Percentiles rank a stretch among this genome's conserved stretches.
phyloP scores from a whole-genome alignment of 2,888 invertebrate species.

The Pyrochroa serraticornis region DNA sequence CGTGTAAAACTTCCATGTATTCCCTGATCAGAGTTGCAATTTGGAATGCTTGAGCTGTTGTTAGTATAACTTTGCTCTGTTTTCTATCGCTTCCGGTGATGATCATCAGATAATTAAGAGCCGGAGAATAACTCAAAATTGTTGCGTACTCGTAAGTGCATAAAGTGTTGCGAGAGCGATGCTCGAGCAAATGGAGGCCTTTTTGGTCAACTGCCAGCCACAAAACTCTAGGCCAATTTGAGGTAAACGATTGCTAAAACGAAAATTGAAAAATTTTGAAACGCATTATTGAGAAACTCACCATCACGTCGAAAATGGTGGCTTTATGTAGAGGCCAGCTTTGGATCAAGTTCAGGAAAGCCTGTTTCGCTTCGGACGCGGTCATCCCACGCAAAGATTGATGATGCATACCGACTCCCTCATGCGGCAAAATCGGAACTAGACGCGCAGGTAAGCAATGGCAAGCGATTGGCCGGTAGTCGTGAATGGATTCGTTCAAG shows the following conservation, averaged over 20 bases:
- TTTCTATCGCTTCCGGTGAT: slow-evolving; percentile 90
- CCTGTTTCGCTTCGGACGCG: slow-evolving; percentile 85
- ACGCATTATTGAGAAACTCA: slow-evolving; percentile 55
- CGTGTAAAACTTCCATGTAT: slow-evolving; percentile 71
- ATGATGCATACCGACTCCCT: slow-evolving; percentile 89
- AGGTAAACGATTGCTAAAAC: slow-evolving; percentile 90
- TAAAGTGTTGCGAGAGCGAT: slow-evolving; percentile 84
- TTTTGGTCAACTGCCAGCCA: slow-evolving; percentile 94
- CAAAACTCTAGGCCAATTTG: slow-evolving; percentile 91
- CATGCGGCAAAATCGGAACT: slow-evolving; percentile 76
- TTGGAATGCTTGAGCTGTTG: slow-evolving; percentile 91
- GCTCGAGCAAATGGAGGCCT: slow-evolving; percentile 88
- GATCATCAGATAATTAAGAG: slow-evolving; percentile 90
- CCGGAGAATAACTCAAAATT: slow-evolving; percentile 89
- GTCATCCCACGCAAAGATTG: slow-evolving; percentile 87
- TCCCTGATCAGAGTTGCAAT: slow-evolving; percentile 91
- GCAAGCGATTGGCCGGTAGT: slow-evolving; percentile 72
- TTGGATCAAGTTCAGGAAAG: slow-evolving; percentile 89
- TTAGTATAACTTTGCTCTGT: slow-evolving; percentile 89
- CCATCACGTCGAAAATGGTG: slow-evolving; percentile 94
- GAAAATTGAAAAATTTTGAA: slow-evolving; percentile 9
- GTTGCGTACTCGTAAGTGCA: slow-evolving; percentile 91
- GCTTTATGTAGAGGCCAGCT: slow-evolving; percentile 93
- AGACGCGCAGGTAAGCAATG: slow-evolving; percentile 85
- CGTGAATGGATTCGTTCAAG: slow-evolving; percentile 70